Base-by-base conservation (phyloP, 1,140 invertebrate species). In the Odontomachus brunneus region DNA sequence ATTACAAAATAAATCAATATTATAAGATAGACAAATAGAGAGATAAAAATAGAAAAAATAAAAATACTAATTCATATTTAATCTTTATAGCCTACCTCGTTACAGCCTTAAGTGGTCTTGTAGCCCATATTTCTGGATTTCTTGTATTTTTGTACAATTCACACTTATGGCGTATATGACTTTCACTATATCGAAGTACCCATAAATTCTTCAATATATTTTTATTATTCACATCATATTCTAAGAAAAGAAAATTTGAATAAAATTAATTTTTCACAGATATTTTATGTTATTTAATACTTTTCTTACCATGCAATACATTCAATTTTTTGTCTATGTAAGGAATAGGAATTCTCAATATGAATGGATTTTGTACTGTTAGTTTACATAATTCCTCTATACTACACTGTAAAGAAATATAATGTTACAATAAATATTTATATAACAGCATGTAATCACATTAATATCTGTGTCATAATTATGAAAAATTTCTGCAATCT, bases 151-250 rank as follows among this genome's bases (percentile, higher is more conserved):
- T 57, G 17, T 71, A 80, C 3, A 80, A 80, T 2, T 80, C 75
- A 24, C 75, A 80, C 44, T 33, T 80, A 17, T 80, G 51, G 49
- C 75, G 75, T 53, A 80, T 80, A 4, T 80, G 65, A 80, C 71
- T 69, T 44, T 80, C 65, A 0, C 63, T 69, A 17, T 80, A 80
- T 57, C 75, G 51, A 29, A 80, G 33, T 22, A 80, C 51, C 75
- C 75, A 80, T 26, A 59, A 26, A 24, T 80, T 51, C 33, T 57
- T 80, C 12, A 80, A 19, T 71, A 80, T 59, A 59, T 57, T 4
- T 11, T 57, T 17, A 11, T 80, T 71, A 22, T 0, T 48, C 12
- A 80, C 9, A 59, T 80, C 19, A 57, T 80, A 80, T 57, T 71
- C 75, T 80, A 12, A 14, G 44, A 44, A 67, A 69, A 11, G 0